A percentile compares a stretch with the other conserved stretches of the same genome.
These are phyloP conservation scores for Todus mexicanus DNA, from an alignment of 2,797 vertebrate genomes.

Conservation along the genomic window DNA sequence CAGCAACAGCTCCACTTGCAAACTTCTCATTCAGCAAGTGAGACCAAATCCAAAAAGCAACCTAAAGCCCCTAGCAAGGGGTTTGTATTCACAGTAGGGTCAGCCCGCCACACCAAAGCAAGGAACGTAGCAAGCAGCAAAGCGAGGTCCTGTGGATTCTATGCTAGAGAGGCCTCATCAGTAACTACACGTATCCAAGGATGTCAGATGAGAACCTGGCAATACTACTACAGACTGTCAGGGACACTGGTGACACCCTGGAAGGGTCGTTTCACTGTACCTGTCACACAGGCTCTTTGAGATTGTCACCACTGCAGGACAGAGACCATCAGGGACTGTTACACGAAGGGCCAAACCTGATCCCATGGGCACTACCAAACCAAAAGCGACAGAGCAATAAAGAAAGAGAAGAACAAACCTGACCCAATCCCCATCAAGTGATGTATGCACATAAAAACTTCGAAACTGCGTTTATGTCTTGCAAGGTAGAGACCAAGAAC, in stretches of 20 bases:
- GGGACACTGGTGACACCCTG: neutral
- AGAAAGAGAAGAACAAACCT: neutral
- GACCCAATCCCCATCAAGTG: neutral
- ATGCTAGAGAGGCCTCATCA: too few species aligned
- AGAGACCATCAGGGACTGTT: neutral
- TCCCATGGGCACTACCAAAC: neutral
- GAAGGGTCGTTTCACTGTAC: neutral
- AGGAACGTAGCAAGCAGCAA: neutral
- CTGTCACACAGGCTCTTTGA: neutral
- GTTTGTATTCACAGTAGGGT: neutral
- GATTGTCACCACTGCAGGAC: neutral
- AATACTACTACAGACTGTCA: neutral
- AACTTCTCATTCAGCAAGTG: accelerated
- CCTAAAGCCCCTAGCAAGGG: neutral
- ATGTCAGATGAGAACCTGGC: neutral
- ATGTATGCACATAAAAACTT: neutral
- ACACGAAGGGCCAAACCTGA: neutral
- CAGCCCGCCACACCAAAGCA: neutral
- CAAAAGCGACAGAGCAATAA: neutral
- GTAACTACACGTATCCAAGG: accelerated
- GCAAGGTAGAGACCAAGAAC: too few species aligned
- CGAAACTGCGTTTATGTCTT: too few species aligned
- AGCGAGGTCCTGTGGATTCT: neutral
- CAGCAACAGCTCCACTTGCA: neutral
- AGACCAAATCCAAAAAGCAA: neutral